A percentile compares a stretch with the other conserved stretches of the same genome.
These are phyloP conservation scores for Nomada ruficornis DNA, from an alignment of 2,888 invertebrate genomes.

Conservation along the genomic window DNA sequence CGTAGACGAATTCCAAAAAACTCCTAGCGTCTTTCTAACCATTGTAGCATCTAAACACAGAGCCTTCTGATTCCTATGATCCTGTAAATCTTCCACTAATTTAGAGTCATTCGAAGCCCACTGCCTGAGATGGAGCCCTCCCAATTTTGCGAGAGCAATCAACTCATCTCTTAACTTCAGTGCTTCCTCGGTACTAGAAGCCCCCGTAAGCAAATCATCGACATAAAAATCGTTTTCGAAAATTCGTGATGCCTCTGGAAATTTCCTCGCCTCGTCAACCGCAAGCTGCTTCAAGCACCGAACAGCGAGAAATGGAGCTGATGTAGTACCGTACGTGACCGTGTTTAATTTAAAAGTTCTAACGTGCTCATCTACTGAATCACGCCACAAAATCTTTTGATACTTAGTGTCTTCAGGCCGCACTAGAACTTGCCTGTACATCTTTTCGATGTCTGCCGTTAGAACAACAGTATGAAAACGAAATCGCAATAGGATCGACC, in stretches of 20 bases:
- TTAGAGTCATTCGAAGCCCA: not conserved
- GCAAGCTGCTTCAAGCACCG: not conserved
- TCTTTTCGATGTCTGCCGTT: not conserved
- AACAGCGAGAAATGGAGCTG: constrained; percentile 2
- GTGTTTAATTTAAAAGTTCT: not conserved
- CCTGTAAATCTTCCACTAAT: not conserved
- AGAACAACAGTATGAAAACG: not conserved
- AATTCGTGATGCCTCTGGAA: not conserved
- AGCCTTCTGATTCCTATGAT: not conserved
- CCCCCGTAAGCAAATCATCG: not conserved
- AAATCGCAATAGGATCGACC: not conserved
- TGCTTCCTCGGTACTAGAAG: not conserved
- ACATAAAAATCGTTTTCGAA: not conserved
- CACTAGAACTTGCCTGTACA: not conserved
- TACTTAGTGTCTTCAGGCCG: not conserved
- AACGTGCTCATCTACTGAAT: not conserved
- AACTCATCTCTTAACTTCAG: too few relatives aligned
- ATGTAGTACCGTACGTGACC: not conserved
- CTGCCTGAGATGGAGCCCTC: not conserved
- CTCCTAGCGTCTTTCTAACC: not conserved
- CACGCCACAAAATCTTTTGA: not conserved
- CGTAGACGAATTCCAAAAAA: not conserved
- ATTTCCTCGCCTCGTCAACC: not conserved
- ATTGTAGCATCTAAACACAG: not conserved
- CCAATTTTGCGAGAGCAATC: not conserved